Evolutionary conservation across 2,888 invertebrate species (phyloP).

Genomic region (Disparrhopalites patrizii): DNA sequence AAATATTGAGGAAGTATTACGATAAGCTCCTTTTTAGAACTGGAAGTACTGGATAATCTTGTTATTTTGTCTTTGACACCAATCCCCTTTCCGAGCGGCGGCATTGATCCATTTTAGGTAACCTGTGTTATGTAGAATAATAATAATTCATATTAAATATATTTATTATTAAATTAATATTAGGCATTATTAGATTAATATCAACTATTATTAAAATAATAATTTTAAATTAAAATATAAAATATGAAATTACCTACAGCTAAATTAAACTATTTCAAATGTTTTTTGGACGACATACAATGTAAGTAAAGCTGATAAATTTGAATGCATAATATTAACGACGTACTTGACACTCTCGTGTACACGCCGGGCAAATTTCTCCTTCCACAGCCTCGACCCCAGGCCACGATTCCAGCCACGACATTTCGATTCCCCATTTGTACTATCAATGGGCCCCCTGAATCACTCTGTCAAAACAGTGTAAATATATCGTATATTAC

Average conservation of each 20-base stretch:
- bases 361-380: slow-evolving; percentile 44
- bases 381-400: slow-evolving; percentile 49
- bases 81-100: slow-evolving; percentile 21
- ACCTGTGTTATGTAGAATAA: too few relatives aligned
- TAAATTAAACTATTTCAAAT: background rate
- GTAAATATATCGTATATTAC: background rate
- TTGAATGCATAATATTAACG: background rate
- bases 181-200: too few relatives aligned
- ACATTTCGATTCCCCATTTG: slow-evolving; percentile 49
- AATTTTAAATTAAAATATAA: background rate
- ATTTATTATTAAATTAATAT: too few relatives aligned
- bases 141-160: too few relatives aligned
- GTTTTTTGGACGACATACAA: background rate
- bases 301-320: background rate
- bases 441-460: slow-evolving; percentile 52
- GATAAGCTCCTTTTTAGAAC: background rate
- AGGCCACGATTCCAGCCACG: slow-evolving; percentile 53
- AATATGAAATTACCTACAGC: background rate
- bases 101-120: slow-evolving; percentile 24
- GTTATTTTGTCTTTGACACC: slow-evolving; percentile 25
- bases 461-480: slow-evolving; percentile 51
- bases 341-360: slow-evolving; percentile 32
- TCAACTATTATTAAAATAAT: background rate
- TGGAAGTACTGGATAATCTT: slow-evolving; percentile 12
- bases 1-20: too few relatives aligned